phyloP scores from a whole-genome alignment of 2,797 vertebrate genomes.

The Pseudochromis fuscus region DNA sequence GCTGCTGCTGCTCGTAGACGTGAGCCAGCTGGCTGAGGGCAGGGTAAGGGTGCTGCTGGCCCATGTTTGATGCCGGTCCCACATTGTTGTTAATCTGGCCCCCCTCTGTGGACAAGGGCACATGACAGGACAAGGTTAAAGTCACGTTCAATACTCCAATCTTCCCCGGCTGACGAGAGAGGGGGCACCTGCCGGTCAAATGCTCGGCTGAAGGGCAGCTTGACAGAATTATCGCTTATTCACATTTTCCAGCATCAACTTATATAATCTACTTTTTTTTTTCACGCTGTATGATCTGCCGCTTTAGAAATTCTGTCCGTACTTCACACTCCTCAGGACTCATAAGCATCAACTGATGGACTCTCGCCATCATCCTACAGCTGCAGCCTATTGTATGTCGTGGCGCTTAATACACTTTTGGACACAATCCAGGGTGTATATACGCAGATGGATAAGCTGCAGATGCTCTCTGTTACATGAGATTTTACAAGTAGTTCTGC shows the following conservation, averaged over 20 bases:
- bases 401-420: conserved; percentile 33
- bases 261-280: background rate
- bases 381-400: conserved; percentile 42
- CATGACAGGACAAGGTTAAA: conserved; percentile 35
- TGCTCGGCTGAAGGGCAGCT: background rate
- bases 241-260: conserved; percentile 1
- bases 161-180: background rate
- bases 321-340: background rate
- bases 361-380: conserved; percentile 44
- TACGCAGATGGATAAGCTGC: conserved; percentile 20
- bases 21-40: conserved; percentile 94
- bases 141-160: background rate
- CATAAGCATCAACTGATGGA: conserved; percentile 19
- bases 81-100: conserved; percentile 95
- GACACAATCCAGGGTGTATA: conserved; percentile 26
- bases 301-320: background rate
- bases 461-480: conserved; percentile 32
- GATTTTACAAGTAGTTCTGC: conserved; percentile 5
- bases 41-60: conserved; percentile 93
- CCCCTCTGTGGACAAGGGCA: conserved; percentile 84
- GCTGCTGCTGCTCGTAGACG: conserved; percentile 93
- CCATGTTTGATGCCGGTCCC: conserved; percentile 88
- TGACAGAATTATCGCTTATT: background rate
- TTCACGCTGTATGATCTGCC: background rate
- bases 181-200: background rate